A percentile compares a stretch with the other conserved stretches of the same genome.
These are phyloP conservation scores for Chlorodrepanis virens DNA, from an alignment of 2,113 vertebrate species.

Conservation along the genomic window DNA sequence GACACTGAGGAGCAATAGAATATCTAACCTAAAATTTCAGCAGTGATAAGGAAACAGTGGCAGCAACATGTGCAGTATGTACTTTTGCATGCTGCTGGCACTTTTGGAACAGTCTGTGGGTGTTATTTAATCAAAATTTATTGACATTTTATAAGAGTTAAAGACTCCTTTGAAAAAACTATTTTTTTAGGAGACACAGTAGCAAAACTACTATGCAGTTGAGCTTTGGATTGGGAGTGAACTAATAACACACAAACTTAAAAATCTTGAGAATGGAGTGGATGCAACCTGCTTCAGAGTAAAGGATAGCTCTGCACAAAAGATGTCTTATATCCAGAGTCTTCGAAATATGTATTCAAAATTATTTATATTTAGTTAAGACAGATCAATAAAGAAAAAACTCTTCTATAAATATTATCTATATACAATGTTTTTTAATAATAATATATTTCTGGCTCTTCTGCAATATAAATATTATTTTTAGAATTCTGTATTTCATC, in stretches of 20 bases:
- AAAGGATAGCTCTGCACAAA: neutral
- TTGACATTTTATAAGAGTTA: neutral
- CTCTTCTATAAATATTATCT: neutral
- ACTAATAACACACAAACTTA: neutral
- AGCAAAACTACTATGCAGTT: neutral
- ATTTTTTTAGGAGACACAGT: accelerated
- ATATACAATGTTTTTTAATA: neutral
- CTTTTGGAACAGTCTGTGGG: neutral
- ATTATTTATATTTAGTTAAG: neutral
- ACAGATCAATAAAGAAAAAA: neutral
- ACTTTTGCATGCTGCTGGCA: neutral
- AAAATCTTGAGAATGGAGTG: neutral
- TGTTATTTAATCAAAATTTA: neutral
- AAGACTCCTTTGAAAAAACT: accelerated
- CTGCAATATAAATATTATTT: neutral
- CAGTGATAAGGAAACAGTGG: neutral
- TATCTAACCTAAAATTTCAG: neutral
- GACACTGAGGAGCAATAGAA: neutral
- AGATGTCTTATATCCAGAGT: neutral
- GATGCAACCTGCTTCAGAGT: neutral
- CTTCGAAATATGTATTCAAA: neutral
- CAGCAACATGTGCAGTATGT: neutral
- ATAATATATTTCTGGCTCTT: neutral
- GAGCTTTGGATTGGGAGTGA: neutral
- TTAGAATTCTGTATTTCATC: neutral